Conservation (phyloP, 2,797 vertebrate genomes). For the Hypotaenidia okinawae region DNA sequence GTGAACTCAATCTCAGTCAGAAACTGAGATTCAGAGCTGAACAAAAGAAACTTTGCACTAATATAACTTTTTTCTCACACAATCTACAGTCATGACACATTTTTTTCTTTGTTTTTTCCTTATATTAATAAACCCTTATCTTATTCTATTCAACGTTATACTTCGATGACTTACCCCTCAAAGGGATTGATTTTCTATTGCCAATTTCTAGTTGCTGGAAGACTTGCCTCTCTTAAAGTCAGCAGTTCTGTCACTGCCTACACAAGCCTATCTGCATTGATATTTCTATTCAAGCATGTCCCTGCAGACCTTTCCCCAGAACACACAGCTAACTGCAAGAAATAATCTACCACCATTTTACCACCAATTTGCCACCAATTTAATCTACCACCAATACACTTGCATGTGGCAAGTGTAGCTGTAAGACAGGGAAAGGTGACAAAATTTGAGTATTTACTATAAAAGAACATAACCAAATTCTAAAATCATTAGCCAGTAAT, state of each 20-base stretch:
- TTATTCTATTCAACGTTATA: not conserved
- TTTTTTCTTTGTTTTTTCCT: not conserved
- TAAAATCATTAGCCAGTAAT: not conserved
- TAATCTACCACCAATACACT: not conserved
- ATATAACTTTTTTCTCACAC: not conserved
- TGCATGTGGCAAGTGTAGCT: not conserved
- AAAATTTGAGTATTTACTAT: not conserved
- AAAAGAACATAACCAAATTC: not conserved
- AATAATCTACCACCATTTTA: not conserved
- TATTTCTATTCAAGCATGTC: not conserved
- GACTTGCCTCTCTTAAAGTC: not conserved
- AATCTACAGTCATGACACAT: not conserved
- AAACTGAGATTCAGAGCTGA: not conserved
- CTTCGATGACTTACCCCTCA: not conserved
- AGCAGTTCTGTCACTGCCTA: not conserved
- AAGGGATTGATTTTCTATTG: not conserved
- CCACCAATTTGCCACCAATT: not conserved
- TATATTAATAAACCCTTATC: not conserved
- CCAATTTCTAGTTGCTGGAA: not conserved
- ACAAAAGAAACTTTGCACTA: not conserved
- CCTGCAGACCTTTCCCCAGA: not conserved
- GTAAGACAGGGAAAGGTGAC: not conserved
- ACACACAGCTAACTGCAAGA: not conserved
- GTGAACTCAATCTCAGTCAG: not conserved
- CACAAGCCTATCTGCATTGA: not conserved